Base-by-base conservation (phyloP, 2,888 invertebrate genomes). In the Orthosia gracilis region DNA sequence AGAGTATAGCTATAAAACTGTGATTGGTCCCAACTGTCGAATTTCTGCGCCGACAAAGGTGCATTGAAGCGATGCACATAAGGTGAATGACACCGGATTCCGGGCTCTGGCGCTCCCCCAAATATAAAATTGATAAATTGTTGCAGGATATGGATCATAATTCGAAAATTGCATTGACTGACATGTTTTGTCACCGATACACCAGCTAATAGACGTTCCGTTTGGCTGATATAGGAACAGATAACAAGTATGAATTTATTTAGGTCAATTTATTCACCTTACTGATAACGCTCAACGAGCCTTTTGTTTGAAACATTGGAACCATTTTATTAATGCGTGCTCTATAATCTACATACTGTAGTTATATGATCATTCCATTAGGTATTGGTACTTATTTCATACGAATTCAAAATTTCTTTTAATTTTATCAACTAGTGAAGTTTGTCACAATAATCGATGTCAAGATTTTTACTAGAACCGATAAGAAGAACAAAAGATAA, bases 61-160 rank as follows among this genome's bases (percentile, higher is more conserved):
- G 59, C 69, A 64, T 52, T 9, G 9, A 50, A 12, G 23, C 59
- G 61, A 59, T 62, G 47, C 65, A 54, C 59, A 26, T 15, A 52
- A 73, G 69, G 73, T 73, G 77, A 85, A 74, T 67, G 82, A 82
- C 77, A 73, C 58, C 57, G 54, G 40, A 58, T 13, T 40, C 49
- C 13, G 49, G 4, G 45, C 23, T 13, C 50, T 31, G 40, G 18
- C 31, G 2, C 64, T 68, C 71, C 65, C 66, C 57, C 58, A 52
- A 75, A 74, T 76, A 78, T 49, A 76, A 73, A 78, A 80, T 84
- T 81, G 78, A 78, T 65, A 76, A 87, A 84, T 77, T 77, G 82
- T 57, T 69, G 61, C n/a, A 82, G 85, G 85, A 86, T 73, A 78
- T 64, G 69, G 66, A 65, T 59, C 47, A 76, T 79, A 68, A 79